Percentiles rank a stretch among this genome's conserved stretches.
Evolutionary conservation across 2,797 vertebrate species (phyloP).

Genomic region (Bucorvus abyssinicus): DNA sequence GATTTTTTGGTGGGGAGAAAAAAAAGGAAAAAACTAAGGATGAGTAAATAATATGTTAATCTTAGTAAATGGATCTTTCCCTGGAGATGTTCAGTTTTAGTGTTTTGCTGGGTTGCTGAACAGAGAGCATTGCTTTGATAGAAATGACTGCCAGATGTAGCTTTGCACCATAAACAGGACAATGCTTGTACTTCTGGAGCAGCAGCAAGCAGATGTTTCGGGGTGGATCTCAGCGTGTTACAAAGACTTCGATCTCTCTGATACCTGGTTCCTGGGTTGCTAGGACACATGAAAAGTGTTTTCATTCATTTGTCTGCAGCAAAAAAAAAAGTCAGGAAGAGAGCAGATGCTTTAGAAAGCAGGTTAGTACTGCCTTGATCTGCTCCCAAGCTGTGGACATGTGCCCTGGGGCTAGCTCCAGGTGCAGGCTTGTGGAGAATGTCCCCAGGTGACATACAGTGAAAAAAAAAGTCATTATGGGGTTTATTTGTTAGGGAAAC

Average conservation of each 20-base stretch:
- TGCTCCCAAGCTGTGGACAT: background rate
- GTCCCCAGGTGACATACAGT: background rate
- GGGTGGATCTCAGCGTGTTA: background rate
- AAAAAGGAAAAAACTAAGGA: background rate
- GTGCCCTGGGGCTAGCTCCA: constrained; percentile 7
- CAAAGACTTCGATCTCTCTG: background rate
- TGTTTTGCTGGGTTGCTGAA: background rate
- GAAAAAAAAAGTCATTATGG: background rate
- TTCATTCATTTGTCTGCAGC: background rate
- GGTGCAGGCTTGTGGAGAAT: background rate
- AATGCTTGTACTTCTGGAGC: background rate
- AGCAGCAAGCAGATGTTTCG: background rate
- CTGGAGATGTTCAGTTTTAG: background rate
- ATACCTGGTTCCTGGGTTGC: constrained; percentile 11
- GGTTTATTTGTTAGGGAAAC: background rate
- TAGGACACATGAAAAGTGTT: constrained; percentile 16
- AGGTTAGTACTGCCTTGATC: constrained; percentile 33
- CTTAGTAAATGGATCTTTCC: background rate
- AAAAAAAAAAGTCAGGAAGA: background rate
- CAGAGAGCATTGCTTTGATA: background rate
- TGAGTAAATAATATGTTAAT: background rate
- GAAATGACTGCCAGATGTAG: background rate
- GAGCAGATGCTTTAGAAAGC: background rate
- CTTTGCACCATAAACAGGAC: background rate
- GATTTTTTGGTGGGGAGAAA: rapidly evolving